Evolutionary conservation across 2,797 vertebrate species (phyloP).

Genomic region (Meriones psammophilus): DNA sequence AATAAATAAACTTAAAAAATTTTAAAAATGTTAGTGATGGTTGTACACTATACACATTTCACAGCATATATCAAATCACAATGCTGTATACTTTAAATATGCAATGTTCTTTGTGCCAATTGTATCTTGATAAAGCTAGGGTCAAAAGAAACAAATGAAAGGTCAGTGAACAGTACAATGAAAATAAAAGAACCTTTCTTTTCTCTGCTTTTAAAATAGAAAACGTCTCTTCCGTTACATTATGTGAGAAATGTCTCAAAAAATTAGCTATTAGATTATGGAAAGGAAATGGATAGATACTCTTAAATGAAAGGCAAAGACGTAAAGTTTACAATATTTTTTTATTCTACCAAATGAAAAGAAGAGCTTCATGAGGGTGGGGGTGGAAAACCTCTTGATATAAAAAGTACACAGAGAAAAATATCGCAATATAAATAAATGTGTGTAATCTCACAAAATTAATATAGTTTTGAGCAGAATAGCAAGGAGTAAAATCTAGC

Average conservation of each 20-base stretch:
- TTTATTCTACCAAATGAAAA: constrained; percentile 7
- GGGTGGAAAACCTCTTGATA: not conserved
- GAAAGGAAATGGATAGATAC: not conserved
- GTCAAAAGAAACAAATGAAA: not conserved
- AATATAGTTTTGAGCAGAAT: constrained; percentile 82
- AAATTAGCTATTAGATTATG: constrained; percentile 24
- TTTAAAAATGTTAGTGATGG: not conserved
- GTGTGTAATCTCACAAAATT: constrained; percentile 68
- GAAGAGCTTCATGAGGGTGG: not conserved
- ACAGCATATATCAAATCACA: not conserved
- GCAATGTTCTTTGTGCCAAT: not conserved
- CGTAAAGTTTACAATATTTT: constrained; percentile 18
- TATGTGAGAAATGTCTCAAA: constrained; percentile 49
- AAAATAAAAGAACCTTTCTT: not conserved
- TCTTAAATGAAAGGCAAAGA: constrained; percentile 51
- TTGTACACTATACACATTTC: not conserved
- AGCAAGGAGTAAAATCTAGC: constrained; percentile 79
- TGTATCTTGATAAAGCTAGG: not conserved
- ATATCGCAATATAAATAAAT: constrained; percentile 78
- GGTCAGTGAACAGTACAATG: not conserved
- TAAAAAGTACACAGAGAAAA: constrained; percentile 70
- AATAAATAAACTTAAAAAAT: too few species aligned
- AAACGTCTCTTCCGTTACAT: not conserved
- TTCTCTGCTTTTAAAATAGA: constrained; percentile 16
- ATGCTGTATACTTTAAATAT: not conserved